Base-by-base conservation (phyloP, 2,113 vertebrate genomes). In the Lophura nycthemera region DNA sequence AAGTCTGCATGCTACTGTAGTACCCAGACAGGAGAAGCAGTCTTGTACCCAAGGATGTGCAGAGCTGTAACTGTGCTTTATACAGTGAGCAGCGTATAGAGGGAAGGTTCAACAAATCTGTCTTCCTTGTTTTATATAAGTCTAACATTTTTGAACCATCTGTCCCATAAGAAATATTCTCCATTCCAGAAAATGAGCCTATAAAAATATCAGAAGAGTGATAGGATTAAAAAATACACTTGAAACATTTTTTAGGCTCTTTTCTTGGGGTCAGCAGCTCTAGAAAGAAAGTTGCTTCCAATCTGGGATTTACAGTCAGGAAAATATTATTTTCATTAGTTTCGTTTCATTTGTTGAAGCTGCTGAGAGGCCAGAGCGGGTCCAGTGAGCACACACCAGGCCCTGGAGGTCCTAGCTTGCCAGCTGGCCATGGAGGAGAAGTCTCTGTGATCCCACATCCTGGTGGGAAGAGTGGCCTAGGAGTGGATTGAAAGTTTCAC, bases 131-230 rank as follows among this genome's bases (percentile, higher is more conserved):
- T 89, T 92, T 71, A 89, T 73, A 47, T 59, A 79, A 85, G 89
- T 80, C 78, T 64, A 45, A 90, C 84, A 22, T 86, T 91, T 92
- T 96, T 88, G 56, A 93, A 70, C 88, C 93, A 94, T 96, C 93
- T 94, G 93, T 95, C 79, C 93, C 50, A 30, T 59, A 71, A 86
- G 72, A 88, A 88, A 45, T 86, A 11, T 66, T 91, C 71, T 86
- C 40, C 56, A 24, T 77, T 91, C 32, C 83, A 88, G 75, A 92
- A 94, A 94, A 77, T 34, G 42, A 91, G 10, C 13, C 21, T 80
- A 92, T 63, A 63, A 86, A 94, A 93, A 84, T 83, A 66, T 29
- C 6, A 24, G 7, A 54, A 79, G 15, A 48, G 13, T 32, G n/a
- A 17, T 59, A 8, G 34, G 34, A 85, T 83, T 13, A 61, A 92